Base-by-base conservation (phyloP, 2,113 vertebrate genomes). In the Pontoporia blainvillei region DNA sequence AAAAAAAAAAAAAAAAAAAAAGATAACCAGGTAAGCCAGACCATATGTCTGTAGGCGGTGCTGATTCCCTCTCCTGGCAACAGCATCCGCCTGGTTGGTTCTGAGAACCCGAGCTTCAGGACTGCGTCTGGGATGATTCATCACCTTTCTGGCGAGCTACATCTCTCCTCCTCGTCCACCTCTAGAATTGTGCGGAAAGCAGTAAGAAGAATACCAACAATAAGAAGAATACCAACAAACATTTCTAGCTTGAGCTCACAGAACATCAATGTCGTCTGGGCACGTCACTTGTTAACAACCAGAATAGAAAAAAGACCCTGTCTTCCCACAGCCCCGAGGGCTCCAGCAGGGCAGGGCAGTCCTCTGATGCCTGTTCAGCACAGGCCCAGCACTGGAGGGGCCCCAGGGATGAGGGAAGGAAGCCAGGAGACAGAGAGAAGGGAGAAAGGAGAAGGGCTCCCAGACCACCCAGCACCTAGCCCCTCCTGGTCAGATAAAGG, bases 151-250 rank as follows among this genome's bases (percentile, higher is more conserved):
- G 62, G 3, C 6, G 27, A 46, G 66, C 39, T 13, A 29, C 36
- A 4, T n/a, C 29, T 23, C 31, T 46, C 29, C 8, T 23, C 27
- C 3, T 21, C 5, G 0, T 8, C 39, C 0, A 0, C 10, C 64
- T 27, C 41, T n/a, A 41, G 57, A 84, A 25, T 59, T 15, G 6
- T 59, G 3, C 34, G 7, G 46, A 76, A 62, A n/a, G 54, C 52
- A 25, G 27, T 15, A 1, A 13, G 46, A 15, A 75, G 49, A 61
- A 8, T n/a, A 8, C 8, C 6, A 31, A 25, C 27, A 2, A 3
- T 15, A 1, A 13, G 46, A 15, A 75, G 49, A 61, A 8, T n/a
- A 8, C 8, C 6, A 31, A 25, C 27, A 2, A 3, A 0, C 4
- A 6, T 49, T 34, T 15, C 6, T 46, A 21, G 21, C 6, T 4